These are phyloP conservation scores for Eustalomyia histrio DNA, from an alignment of 2,888 invertebrate species.

Conservation along the genomic window DNA sequence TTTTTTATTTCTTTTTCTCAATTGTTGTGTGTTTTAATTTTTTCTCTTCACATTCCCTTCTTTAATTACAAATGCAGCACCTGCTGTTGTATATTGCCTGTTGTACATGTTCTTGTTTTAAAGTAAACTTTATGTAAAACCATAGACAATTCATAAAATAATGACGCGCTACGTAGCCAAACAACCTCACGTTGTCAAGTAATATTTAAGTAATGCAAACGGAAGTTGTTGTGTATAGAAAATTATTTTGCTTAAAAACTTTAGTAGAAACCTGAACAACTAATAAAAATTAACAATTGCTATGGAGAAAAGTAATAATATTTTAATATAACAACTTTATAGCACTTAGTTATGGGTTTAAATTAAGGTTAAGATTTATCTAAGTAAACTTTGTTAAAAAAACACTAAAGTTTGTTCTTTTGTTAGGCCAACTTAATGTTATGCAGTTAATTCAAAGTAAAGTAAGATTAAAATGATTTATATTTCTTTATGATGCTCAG, in stretches of 20 bases:
- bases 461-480: not conserved
- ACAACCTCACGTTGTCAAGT: slow-evolving; percentile 15
- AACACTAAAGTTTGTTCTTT: not conserved
- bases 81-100: slow-evolving; percentile 44
- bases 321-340: slow-evolving; percentile 9
- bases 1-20: slow-evolving; percentile 17
- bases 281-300: slow-evolving; percentile 27
- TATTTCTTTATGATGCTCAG: not conserved
- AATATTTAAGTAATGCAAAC: slow-evolving; percentile 17
- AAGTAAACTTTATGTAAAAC: slow-evolving; percentile 38
- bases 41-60: slow-evolving; percentile 44
- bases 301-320: slow-evolving; percentile 2
- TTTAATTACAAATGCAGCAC: slow-evolving; percentile 65
- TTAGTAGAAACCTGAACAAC: not conserved
- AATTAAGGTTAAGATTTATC: not conserved
- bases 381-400: not conserved
- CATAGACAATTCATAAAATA: slow-evolving; percentile 40
- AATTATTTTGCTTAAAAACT: not conserved
- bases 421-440: not conserved
- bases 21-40: slow-evolving; percentile 14
- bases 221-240: slow-evolving; percentile 33
- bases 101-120: slow-evolving; percentile 37
- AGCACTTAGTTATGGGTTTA: not conserved
- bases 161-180: slow-evolving; percentile 3
- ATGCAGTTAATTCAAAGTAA: not conserved